Base-by-base conservation (phyloP, 2,797 vertebrate genomes). In the Acrocephalus scirpaceus region DNA sequence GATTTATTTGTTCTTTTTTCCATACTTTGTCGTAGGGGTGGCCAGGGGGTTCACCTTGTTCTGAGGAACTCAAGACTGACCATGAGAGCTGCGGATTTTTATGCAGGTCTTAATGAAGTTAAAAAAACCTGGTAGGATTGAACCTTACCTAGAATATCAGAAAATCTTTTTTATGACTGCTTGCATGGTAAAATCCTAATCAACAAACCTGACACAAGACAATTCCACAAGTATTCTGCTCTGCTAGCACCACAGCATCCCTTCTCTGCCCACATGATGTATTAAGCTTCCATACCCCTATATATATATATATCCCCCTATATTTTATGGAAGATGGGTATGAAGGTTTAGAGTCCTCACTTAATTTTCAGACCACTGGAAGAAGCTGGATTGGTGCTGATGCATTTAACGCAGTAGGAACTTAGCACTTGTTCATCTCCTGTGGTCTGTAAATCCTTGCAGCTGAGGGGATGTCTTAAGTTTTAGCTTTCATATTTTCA, bases 401-500 rank as follows among this genome's bases (percentile, higher is more conserved):
- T 9, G 45, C 1, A 1, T 62, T 86, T 53, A 66, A 38, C 0
- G 0, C 14, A 7, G 10, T 45, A 65, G 47, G 44, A 54, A 32
- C 14, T 32, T 7, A 62, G 7, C 16, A 62, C 14, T 44, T 56
- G 13, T n/a, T 58, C 42, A 67, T 84, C 40, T 91, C 19, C 48
- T 81, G 32, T 36, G 20, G 13, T 34, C 51, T 57, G 26, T 1
- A 0, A 21, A 50, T 25, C 64, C 76, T 44, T 45, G 12, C 47
- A 61, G 21, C 12, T 76, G 50, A 79, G 12, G 17, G 20, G 6
- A 9, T 61, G 17, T 8, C 18, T 61, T 29, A 40, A 40, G 18
- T 40, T 40, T 20, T 7, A 61, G 36, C 16, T 60, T 38, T 29
- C 58, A 38, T 38, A 38, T 60, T 60, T 60, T 27, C 16, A 60